phyloP scores from a whole-genome alignment of 1,140 invertebrate species.

The Meloidogyne chitwoodi region DNA sequence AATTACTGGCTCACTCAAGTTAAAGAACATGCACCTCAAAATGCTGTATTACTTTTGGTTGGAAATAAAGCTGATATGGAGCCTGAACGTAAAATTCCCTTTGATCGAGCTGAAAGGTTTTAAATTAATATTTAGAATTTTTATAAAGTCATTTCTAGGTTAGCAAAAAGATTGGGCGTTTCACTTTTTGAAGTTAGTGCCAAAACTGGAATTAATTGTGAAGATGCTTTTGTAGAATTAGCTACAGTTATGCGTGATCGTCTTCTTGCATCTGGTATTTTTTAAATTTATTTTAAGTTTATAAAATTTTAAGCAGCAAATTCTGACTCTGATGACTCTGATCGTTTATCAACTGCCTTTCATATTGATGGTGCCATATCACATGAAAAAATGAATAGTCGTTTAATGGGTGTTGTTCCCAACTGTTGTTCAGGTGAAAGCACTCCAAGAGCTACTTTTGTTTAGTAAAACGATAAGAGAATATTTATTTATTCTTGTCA shows the following conservation, averaged over 20 bases:
- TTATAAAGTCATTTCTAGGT: constrained; percentile 25
- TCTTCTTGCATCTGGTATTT: constrained; percentile 44
- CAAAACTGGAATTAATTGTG: constrained; percentile 58
- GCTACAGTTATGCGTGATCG: constrained; percentile 54
- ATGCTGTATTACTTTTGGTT: constrained; percentile 55
- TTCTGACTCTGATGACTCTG: constrained; percentile 54
- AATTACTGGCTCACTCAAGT: constrained; percentile 59
- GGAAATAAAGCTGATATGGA: constrained; percentile 60
- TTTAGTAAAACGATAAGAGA: constrained; percentile 35
- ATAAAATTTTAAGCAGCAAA: constrained; percentile 10
- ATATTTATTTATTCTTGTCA: neutral
- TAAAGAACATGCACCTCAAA: constrained; percentile 54
- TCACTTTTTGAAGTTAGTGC: constrained; percentile 59
- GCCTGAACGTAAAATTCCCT: constrained; percentile 53
- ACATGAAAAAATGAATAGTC: constrained; percentile 45
- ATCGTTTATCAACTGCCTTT: constrained; percentile 55
- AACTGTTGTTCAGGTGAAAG: constrained; percentile 39
- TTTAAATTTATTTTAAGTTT: neutral
- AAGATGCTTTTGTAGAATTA: constrained; percentile 56
- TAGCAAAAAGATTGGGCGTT: constrained; percentile 54
- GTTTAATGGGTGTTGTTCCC: constrained; percentile 1
- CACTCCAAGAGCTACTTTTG: constrained; percentile 53
- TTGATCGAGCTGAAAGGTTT: constrained; percentile 56
- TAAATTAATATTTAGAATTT: neutral
- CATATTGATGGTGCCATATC: constrained; percentile 58